These are phyloP conservation scores for Aradus depressus DNA, from an alignment of 2,888 invertebrate genomes.

Conservation along the genomic window DNA sequence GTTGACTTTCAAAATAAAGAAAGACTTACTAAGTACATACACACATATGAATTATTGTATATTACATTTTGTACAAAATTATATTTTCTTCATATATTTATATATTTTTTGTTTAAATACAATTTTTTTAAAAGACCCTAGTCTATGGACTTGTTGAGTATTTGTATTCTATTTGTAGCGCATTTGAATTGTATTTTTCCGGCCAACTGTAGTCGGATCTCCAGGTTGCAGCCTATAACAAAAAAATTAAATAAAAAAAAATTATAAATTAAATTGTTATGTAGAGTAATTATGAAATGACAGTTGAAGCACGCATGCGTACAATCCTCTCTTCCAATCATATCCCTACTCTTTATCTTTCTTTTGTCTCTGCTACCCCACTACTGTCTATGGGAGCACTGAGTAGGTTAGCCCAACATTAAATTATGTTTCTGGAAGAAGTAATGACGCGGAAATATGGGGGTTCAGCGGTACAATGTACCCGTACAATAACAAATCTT, in stretches of 20 bases:
- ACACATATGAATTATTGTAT: constrained; percentile 14
- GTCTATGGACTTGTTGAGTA: too few relatives aligned
- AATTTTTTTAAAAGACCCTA: not conserved
- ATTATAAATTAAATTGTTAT: not conserved
- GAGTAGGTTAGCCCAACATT: too few relatives aligned
- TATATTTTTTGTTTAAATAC: not conserved
- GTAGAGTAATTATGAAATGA: not conserved
- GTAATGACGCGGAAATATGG: too few relatives aligned
- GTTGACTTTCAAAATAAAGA: not conserved
- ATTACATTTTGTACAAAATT: constrained; percentile 16
- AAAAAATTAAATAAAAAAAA: constrained; percentile 11
- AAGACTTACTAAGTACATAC: not conserved
- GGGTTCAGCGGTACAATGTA: too few relatives aligned
- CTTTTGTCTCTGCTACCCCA: too few relatives aligned
- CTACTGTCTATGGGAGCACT: too few relatives aligned
- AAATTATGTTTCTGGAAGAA: too few relatives aligned
- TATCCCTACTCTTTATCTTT: too few relatives aligned
- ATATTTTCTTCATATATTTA: constrained; percentile 11
- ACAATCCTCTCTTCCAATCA: too few relatives aligned
- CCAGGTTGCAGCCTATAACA: constrained; percentile 26
- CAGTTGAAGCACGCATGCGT: not conserved
- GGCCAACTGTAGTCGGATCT: constrained; percentile 27
- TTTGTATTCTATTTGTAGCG: not conserved
- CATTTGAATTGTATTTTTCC: constrained; percentile 27
- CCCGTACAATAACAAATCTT: too few relatives aligned